A percentile compares a stretch with the other conserved stretches of the same genome.
phyloP scores from a whole-genome alignment of 2,888 invertebrate genomes.

The Blastobasis lacticolella region DNA sequence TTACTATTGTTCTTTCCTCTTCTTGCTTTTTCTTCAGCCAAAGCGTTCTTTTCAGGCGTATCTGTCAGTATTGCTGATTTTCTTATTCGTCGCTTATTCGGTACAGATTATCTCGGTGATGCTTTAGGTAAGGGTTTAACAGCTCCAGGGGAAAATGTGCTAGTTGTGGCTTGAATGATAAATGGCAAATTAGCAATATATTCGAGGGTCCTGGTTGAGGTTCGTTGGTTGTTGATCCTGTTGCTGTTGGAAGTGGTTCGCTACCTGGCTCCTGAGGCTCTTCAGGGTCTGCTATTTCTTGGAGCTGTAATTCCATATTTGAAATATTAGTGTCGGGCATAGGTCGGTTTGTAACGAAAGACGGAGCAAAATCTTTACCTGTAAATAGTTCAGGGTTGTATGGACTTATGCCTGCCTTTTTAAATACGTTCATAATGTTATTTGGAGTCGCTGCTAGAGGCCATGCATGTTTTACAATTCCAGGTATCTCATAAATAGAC shows the following conservation, averaged over 20 bases:
- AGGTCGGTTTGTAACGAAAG: background rate
- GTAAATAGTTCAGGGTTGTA: conserved; percentile 1
- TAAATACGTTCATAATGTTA: conserved; percentile 1
- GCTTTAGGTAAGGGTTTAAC: conserved; percentile 11
- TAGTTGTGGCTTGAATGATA: no score
- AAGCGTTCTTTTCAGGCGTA: conserved; percentile 15
- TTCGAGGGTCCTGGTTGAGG: background rate
- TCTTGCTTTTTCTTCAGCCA: conserved; percentile 14
- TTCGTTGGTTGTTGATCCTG: no score
- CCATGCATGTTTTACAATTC: conserved; percentile 15
- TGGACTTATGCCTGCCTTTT: background rate
- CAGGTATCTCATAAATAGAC: conserved; percentile 28
- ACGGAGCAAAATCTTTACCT: background rate
- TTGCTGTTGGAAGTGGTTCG: no score
- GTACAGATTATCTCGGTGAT: conserved; percentile 7
- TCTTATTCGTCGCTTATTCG: conserved; percentile 10
- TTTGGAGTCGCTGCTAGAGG: conserved; percentile 17
- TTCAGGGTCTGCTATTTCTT: no score
- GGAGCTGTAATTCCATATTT: no score
- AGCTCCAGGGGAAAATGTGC: conserved; percentile 5
- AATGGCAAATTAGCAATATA: no score
- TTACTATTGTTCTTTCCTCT: conserved; percentile 6
- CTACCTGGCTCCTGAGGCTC: no score
- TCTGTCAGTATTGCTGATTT: conserved; percentile 14
- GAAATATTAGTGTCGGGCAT: background rate